phyloP scores from a whole-genome alignment of 2,888 invertebrate genomes.

The Emmelina monodactyla region DNA sequence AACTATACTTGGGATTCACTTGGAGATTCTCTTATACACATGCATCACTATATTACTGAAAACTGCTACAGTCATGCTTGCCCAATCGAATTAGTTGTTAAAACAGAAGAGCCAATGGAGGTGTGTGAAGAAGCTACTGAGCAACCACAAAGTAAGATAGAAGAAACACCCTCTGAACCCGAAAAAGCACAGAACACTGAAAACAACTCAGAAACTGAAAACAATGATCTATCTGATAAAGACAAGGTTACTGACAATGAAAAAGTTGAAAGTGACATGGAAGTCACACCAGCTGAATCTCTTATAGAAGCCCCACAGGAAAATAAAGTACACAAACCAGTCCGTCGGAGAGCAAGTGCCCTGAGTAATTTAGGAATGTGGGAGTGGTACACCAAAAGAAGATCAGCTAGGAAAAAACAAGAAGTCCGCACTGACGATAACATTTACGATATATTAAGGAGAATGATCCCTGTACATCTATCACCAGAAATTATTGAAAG shows the following conservation, averaged over 20 bases:
- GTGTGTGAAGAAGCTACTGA: slow-evolving; percentile 38
- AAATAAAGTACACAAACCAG: slow-evolving; percentile 52
- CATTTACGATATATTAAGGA: slow-evolving; percentile 72
- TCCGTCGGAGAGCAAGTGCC: slow-evolving; percentile 75
- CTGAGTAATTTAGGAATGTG: slow-evolving; percentile 77
- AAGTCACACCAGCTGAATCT: slow-evolving; percentile 26
- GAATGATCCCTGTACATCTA: slow-evolving; percentile 70
- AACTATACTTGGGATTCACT: slow-evolving; percentile 71
- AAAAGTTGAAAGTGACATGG: slow-evolving; percentile 42
- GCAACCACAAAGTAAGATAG: slow-evolving; percentile 26
- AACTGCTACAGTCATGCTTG: slow-evolving; percentile 67
- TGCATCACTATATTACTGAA: slow-evolving; percentile 71
- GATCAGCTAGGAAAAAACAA: slow-evolving; percentile 56
- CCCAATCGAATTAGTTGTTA: slow-evolving; percentile 35
- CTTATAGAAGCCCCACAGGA: slow-evolving; percentile 25
- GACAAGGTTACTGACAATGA: slow-evolving; percentile 43
- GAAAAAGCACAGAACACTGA: slow-evolving; percentile 22
- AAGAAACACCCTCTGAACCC: slow-evolving; percentile 16
- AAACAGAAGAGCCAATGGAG: slow-evolving; percentile 32
- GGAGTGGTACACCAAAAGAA: slow-evolving; percentile 76
- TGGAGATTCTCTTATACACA: slow-evolving; percentile 69
- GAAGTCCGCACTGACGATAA: slow-evolving; percentile 69
- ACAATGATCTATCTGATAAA: slow-evolving; percentile 50
- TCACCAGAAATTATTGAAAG: slow-evolving; percentile 47
- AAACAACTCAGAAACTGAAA: slow-evolving; percentile 40